phyloP scores from a whole-genome alignment of 1,140 invertebrate species.

The Mylabris phalerata region DNA sequence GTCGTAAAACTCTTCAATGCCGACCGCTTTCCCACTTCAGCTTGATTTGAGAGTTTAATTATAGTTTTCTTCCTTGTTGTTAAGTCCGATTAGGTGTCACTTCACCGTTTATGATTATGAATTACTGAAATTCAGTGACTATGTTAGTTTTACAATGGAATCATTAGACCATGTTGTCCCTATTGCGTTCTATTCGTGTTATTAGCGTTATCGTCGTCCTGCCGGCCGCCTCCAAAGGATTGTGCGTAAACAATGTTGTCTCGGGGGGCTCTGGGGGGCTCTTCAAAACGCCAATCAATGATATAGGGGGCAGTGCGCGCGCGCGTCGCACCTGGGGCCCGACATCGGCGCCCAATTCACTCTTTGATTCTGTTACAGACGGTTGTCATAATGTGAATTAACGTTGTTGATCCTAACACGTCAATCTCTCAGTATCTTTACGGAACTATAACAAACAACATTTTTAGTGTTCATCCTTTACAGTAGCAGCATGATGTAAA shows the following conservation, averaged over 20 bases:
- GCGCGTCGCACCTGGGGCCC: constrained; percentile 31
- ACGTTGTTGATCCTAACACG: too few species aligned
- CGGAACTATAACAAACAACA: too few species aligned
- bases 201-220: not conserved
- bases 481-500: too few species aligned
- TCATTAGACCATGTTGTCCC: not conserved
- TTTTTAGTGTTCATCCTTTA: too few species aligned
- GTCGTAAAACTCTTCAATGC: too few species aligned
- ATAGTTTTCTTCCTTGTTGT: too few species aligned
- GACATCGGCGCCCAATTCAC: constrained; percentile 21
- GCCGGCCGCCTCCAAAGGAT: constrained; percentile 10
- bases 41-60: too few species aligned
- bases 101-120: not conserved
- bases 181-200: not conserved
- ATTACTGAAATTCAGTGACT: not conserved
- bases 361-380: constrained; percentile 12
- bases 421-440: too few species aligned
- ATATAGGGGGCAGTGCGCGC: constrained; percentile 23
- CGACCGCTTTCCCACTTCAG: too few species aligned
- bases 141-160: not conserved
- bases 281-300: constrained; percentile 31
- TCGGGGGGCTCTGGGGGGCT: constrained; percentile 19
- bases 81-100: too few species aligned
- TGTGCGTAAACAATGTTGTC: constrained; percentile 27
- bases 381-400: constrained; percentile 19